Evolutionary conservation across 2,113 vertebrate genomes (phyloP).

Genomic region (Tursiops truncatus): DNA sequence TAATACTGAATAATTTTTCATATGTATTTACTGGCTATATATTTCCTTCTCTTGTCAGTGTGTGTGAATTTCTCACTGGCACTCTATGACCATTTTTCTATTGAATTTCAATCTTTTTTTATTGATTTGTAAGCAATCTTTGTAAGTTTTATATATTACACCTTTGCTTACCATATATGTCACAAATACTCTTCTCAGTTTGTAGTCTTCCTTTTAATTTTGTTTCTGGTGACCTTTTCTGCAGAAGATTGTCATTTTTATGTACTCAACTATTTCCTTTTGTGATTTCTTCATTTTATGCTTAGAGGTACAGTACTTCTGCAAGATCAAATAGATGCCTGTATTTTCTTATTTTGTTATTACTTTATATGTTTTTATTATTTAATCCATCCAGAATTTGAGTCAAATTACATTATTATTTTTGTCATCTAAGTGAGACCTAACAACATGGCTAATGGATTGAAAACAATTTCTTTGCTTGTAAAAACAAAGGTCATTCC

Average conservation of each 20-base stretch:
- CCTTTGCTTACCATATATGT: not conserved
- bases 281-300: not conserved
- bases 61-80: not conserved
- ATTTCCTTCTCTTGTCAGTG: not conserved
- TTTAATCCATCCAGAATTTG: constrained; percentile 11
- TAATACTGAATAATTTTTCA: not conserved
- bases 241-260: not conserved
- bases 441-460: not conserved
- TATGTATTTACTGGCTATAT: not conserved
- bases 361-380: not conserved
- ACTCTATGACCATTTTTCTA: not conserved
- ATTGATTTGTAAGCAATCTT: not conserved
- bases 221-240: not conserved
- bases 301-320: not conserved
- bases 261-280: not conserved
- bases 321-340: not conserved
- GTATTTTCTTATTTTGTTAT: not conserved
- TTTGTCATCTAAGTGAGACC: not conserved
- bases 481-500: not conserved
- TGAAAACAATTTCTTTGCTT: not conserved
- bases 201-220: not conserved
- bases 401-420: not conserved
- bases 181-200: not conserved
- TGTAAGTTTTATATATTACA: not conserved
- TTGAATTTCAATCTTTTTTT: not conserved